These are phyloP conservation scores for Chaetura pelagica DNA, from an alignment of 2,113 vertebrate species.

Conservation along the genomic window DNA sequence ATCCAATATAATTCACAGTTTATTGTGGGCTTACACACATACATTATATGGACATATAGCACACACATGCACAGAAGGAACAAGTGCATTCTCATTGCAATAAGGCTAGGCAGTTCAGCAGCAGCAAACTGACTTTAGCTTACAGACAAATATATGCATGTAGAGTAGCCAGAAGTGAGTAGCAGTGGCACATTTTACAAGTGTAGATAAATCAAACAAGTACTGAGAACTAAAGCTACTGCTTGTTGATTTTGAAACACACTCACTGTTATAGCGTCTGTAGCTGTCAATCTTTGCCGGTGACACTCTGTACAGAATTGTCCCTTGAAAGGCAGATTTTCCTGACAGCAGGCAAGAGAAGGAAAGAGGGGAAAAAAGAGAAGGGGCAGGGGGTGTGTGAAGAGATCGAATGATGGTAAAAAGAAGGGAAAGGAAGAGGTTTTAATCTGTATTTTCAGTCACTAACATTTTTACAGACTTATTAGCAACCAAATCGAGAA, in stretches of 20 bases:
- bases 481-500: conserved; percentile 65
- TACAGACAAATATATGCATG: conserved; percentile 43
- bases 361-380: conserved; percentile 67
- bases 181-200: conserved; percentile 51
- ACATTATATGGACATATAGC: conserved; percentile 16
- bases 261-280: conserved; percentile 88
- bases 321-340: conserved; percentile 85
- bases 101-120: conserved; percentile 62
- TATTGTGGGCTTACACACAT: neutral
- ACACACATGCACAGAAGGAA: conserved; percentile 66
- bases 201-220: conserved; percentile 65
- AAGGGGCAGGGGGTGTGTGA: conserved; percentile 60
- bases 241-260: conserved; percentile 71
- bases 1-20: neutral
- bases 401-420: conserved; percentile 75
- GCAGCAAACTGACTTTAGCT: conserved; percentile 69
- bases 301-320: conserved; percentile 82
- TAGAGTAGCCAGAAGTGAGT: conserved; percentile 60
- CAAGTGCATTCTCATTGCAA: conserved; percentile 49
- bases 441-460: conserved; percentile 77
- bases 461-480: conserved; percentile 64
- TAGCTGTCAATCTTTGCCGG: conserved; percentile 84
- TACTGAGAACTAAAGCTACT: conserved; percentile 67
- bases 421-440: conserved; percentile 80
- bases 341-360: conserved; percentile 83